Evolutionary conservation across 2,113 vertebrate species (phyloP).

Genomic region (Rhineura floridana): DNA sequence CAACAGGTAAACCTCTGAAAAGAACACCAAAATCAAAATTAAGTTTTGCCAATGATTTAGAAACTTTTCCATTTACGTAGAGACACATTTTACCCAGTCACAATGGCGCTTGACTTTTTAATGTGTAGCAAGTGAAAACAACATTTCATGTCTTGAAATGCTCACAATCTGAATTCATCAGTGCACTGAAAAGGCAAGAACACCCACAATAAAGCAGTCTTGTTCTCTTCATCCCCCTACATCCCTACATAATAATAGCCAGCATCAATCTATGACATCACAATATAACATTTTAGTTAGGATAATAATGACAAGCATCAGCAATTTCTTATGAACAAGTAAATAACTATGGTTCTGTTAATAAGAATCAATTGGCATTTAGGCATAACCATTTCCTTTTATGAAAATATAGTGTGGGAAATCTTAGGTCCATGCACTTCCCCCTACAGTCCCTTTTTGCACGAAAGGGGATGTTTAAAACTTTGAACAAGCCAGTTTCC

Average conservation of each 20-base stretch:
- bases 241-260: neutral
- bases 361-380: neutral
- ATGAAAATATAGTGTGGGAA: neutral
- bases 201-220: neutral
- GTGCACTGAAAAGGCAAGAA: neutral
- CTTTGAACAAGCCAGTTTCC: too few relatives aligned
- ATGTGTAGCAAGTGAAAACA: neutral
- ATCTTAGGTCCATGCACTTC: neutral
- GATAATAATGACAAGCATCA: neutral
- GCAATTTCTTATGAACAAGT: neutral
- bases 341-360: neutral
- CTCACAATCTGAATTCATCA: slow-evolving; percentile 6
- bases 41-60: slow-evolving; percentile 34
- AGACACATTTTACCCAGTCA: neutral
- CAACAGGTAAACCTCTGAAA: slow-evolving; percentile 65
- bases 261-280: too few relatives aligned
- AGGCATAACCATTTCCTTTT: neutral
- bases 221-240: neutral
- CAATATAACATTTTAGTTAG: too few relatives aligned
- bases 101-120: neutral
- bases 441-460: neutral
- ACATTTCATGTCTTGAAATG: neutral
- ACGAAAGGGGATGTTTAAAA: neutral
- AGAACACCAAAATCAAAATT: slow-evolving; percentile 58
- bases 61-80: neutral